Evolutionary conservation across 2,888 invertebrate genomes (phyloP).

Genomic region (Macaria liturata): DNA sequence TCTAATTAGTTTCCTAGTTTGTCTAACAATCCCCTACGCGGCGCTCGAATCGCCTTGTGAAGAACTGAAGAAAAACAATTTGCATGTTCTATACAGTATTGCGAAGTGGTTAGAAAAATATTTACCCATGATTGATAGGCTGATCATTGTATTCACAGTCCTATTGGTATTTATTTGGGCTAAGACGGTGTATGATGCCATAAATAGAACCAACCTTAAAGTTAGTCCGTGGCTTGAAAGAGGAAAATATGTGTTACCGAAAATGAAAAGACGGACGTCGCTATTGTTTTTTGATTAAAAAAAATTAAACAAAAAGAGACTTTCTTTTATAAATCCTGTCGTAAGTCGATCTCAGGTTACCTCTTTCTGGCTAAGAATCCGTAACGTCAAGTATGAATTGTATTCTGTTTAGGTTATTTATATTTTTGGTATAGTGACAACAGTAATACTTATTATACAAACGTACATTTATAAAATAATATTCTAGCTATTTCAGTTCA

Average conservation of each 20-base stretch:
- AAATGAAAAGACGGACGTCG: not conserved
- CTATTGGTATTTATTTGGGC: slow-evolving; percentile 41
- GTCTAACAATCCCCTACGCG: slow-evolving; percentile 52
- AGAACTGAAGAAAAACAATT: slow-evolving; percentile 36
- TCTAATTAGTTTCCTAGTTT: slow-evolving; percentile 44
- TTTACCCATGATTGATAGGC: slow-evolving; percentile 43
- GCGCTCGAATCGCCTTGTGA: slow-evolving; percentile 49
- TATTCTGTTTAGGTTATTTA: too few relatives aligned
- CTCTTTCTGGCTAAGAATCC: too few relatives aligned
- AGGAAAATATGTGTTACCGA: slow-evolving; percentile 44
- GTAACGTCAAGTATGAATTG: too few relatives aligned
- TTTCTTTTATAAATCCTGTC: not conserved
- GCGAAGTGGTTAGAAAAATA: slow-evolving; percentile 41
- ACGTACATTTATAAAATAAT: too few relatives aligned
- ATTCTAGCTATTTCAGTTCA: too few relatives aligned
- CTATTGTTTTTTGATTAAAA: not conserved
- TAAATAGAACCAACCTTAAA: slow-evolving; percentile 48
- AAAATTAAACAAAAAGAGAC: not conserved
- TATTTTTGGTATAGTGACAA: too few relatives aligned
- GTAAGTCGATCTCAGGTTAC: too few relatives aligned
- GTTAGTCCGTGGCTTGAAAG: slow-evolving; percentile 54
- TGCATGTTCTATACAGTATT: slow-evolving; percentile 34
- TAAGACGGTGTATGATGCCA: slow-evolving; percentile 46
- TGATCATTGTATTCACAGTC: slow-evolving; percentile 44
- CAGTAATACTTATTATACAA: too few relatives aligned